These are phyloP conservation scores for Hemistola chrysoprasaria DNA, from an alignment of 2,888 invertebrate species.

Conservation along the genomic window DNA sequence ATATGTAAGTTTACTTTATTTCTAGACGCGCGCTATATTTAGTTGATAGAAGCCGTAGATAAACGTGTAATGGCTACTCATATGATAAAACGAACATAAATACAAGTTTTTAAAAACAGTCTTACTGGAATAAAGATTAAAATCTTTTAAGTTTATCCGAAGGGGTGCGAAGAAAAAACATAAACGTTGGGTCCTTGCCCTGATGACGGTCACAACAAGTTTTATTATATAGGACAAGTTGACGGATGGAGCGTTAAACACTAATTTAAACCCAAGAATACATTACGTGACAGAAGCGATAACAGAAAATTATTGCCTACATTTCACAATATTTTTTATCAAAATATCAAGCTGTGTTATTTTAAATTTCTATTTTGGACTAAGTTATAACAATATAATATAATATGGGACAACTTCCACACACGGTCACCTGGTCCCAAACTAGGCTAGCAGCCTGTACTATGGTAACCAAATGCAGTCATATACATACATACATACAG, in stretches of 20 bases:
- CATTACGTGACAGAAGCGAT: conserved; percentile 24
- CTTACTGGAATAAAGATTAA: conserved; percentile 54
- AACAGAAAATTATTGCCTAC: neutral
- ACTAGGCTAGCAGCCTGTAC: too few species aligned
- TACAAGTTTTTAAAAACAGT: conserved; percentile 50
- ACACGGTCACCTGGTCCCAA: too few species aligned
- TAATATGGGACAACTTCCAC: too few species aligned
- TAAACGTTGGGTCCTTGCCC: conserved; percentile 60
- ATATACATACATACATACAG: too few species aligned
- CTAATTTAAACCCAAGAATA: conserved; percentile 46
- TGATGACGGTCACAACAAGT: conserved; percentile 62
- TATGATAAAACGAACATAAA: conserved; percentile 60
- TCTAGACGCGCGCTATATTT: conserved; percentile 33
- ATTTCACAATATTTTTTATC: neutral
- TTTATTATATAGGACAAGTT: conserved; percentile 69
- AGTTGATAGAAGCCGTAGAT: conserved; percentile 33
- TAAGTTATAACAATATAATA: too few species aligned
- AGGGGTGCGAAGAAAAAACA: conserved; percentile 59
- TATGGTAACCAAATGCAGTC: too few species aligned
- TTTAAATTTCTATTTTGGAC: neutral
- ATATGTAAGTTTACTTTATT: too few species aligned
- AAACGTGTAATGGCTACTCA: conserved; percentile 34
- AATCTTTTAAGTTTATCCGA: conserved; percentile 53
- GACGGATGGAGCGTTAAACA: conserved; percentile 62
- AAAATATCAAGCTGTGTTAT: too few species aligned